phyloP scores from a whole-genome alignment of 2,113 vertebrate species.

The Varanus salvator region DNA sequence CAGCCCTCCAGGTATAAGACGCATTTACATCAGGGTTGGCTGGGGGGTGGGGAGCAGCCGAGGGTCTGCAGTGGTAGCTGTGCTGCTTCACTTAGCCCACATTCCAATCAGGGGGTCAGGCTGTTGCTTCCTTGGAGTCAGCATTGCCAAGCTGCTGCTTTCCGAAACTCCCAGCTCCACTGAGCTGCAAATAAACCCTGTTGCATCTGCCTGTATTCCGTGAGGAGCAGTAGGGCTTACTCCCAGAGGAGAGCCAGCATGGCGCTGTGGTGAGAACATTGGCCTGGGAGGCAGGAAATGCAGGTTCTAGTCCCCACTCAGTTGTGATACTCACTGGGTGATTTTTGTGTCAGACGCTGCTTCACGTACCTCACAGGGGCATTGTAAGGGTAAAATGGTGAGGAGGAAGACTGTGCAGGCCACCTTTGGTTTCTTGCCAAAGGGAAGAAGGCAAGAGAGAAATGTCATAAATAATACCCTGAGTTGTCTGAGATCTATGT shows the following conservation, averaged over 20 bases:
- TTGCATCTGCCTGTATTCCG: neutral
- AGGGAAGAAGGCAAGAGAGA: no score
- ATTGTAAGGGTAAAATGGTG: no score
- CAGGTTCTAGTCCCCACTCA: no score
- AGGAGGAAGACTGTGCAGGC: no score
- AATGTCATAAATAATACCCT: no score
- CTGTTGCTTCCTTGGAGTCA: neutral
- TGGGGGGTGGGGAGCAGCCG: neutral
- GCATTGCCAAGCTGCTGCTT: neutral
- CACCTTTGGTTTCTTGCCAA: no score
- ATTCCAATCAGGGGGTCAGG: neutral
- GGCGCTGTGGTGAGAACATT: no score
- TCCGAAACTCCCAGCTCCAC: neutral
- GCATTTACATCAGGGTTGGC: neutral
- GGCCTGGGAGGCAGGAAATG: no score
- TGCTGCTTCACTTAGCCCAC: neutral
- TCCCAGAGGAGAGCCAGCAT: no score
- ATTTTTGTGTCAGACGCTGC: no score
- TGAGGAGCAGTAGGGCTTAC: neutral
- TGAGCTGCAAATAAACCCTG: neutral
- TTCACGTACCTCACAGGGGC: no score
- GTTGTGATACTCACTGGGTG: no score
- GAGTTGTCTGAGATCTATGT: neutral
- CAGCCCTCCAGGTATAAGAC: slow-evolving; percentile 38
- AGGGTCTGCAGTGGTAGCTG: neutral